Conservation (phyloP, 2,797 vertebrate species). For the Odontamblyopus rebecca region DNA sequence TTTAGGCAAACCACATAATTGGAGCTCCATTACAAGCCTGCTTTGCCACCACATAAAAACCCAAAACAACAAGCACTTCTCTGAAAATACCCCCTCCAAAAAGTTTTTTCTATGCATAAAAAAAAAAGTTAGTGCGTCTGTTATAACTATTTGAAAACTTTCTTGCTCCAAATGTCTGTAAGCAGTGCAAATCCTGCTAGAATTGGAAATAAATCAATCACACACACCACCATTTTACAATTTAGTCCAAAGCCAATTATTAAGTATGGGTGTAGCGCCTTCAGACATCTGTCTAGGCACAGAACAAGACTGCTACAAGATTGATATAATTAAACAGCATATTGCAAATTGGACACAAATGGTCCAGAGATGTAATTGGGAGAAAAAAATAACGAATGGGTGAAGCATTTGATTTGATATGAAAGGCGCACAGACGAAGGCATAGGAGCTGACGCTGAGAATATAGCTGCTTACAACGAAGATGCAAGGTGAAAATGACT, state of each 20-base stretch:
- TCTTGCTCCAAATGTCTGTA: slow-evolving; percentile 24
- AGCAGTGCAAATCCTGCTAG: slow-evolving; percentile 41
- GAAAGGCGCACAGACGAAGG: not conserved
- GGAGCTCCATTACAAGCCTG: slow-evolving; percentile 50
- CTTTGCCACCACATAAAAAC: slow-evolving; percentile 38
- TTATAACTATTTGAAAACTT: slow-evolving; percentile 44
- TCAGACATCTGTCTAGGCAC: slow-evolving; percentile 29
- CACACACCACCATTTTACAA: not conserved
- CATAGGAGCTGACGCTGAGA: not conserved
- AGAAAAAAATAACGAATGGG: not conserved
- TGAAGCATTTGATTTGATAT: slow-evolving; percentile 4
- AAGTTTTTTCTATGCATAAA: slow-evolving; percentile 32
- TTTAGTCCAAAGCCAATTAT: slow-evolving; percentile 43
- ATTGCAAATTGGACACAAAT: slow-evolving; percentile 10
- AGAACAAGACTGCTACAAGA: slow-evolving; percentile 30
- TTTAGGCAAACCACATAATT: slow-evolving; percentile 66
- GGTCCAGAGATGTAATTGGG: slow-evolving; percentile 9
- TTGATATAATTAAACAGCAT: slow-evolving; percentile 29
- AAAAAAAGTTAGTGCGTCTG: slow-evolving; percentile 15
- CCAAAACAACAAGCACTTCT: slow-evolving; percentile 17
- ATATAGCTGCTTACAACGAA: not conserved
- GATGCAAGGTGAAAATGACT: not conserved
- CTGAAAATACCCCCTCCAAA: slow-evolving; percentile 1
- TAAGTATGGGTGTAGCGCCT: slow-evolving; percentile 20
- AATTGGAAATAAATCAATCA: slow-evolving; percentile 39